These are phyloP conservation scores for Phalacrocorax pelagicus DNA, from an alignment of 2,113 vertebrate species.

Conservation along the genomic window DNA sequence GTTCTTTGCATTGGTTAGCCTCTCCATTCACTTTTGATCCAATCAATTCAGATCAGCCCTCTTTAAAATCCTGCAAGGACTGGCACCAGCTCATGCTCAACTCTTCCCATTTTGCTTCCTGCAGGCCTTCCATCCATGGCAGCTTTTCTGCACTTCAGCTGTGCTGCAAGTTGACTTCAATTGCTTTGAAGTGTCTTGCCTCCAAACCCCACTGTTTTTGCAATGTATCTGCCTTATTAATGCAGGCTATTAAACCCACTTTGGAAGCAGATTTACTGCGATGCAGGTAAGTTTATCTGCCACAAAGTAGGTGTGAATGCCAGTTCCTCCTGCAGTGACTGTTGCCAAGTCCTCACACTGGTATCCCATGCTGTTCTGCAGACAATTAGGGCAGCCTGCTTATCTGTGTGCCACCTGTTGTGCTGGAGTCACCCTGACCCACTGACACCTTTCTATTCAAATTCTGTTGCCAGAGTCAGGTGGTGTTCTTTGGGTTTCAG, in stretches of 20 bases:
- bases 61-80: not conserved
- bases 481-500: not conserved
- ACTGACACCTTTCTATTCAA: constrained; percentile 34
- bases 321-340: not conserved
- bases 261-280: constrained; percentile 17
- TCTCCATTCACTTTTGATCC: not conserved
- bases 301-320: constrained; percentile 33
- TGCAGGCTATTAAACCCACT: not conserved
- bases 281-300: constrained; percentile 14
- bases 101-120: not conserved
- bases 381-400: not conserved
- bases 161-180: not conserved
- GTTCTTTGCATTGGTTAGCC: not conserved
- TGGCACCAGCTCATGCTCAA: not conserved
- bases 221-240: not conserved
- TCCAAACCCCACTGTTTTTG: not conserved
- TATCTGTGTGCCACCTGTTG: constrained; percentile 44
- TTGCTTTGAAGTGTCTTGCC: not conserved
- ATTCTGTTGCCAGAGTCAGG: not conserved
- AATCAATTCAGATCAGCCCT: not conserved
- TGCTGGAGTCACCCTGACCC: constrained; percentile 31
- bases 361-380: not conserved
- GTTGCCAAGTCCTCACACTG: constrained; percentile 3
- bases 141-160: not conserved
- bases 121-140: not conserved